A percentile compares a stretch with the other conserved stretches of the same genome.
Conservation (phyloP, 2,888 invertebrate species). For the Drosophila putrida region DNA sequence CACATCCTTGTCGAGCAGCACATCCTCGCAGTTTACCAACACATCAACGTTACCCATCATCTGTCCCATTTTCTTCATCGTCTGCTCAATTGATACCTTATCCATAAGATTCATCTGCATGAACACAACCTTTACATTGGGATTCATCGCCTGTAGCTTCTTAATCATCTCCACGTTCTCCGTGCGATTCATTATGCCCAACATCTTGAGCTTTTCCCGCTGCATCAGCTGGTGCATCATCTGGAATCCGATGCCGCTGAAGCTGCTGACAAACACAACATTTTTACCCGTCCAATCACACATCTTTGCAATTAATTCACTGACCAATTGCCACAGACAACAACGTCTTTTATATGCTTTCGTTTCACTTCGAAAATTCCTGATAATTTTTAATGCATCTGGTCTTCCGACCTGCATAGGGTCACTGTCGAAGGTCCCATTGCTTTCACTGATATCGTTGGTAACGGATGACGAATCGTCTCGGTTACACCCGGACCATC, state of each 20-base stretch:
- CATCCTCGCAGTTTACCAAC: slow-evolving; percentile 80
- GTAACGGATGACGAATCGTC: slow-evolving; percentile 19
- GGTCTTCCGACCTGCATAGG: not conserved
- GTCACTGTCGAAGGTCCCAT: slow-evolving; percentile 19
- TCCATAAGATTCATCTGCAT: slow-evolving; percentile 81
- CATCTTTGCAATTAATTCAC: slow-evolving; percentile 59
- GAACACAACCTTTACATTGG: slow-evolving; percentile 71
- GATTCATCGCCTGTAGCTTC: slow-evolving; percentile 76
- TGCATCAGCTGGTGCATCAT: slow-evolving; percentile 79
- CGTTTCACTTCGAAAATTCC: not conserved
- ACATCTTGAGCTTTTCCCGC: slow-evolving; percentile 74
- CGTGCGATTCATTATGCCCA: slow-evolving; percentile 81
- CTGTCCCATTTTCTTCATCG: slow-evolving; percentile 72
- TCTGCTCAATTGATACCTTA: slow-evolving; percentile 73
- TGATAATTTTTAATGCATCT: slow-evolving; percentile 8
- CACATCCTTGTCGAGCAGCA: slow-evolving; percentile 82
- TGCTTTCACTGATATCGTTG: slow-evolving; percentile 33
- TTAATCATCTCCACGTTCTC: slow-evolving; percentile 82
- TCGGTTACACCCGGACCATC: slow-evolving; percentile 17
- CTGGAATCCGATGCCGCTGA: slow-evolving; percentile 80
- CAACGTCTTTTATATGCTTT: slow-evolving; percentile 28
- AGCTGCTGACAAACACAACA: slow-evolving; percentile 81
- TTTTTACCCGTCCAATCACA: slow-evolving; percentile 82
- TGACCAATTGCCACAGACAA: not conserved
- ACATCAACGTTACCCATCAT: slow-evolving; percentile 80